These are phyloP conservation scores for Chrysaora quinquecirrha DNA, from an alignment of 30 jellyfish, hydroid and myxozoan genomes.

Conservation along the genomic window DNA sequence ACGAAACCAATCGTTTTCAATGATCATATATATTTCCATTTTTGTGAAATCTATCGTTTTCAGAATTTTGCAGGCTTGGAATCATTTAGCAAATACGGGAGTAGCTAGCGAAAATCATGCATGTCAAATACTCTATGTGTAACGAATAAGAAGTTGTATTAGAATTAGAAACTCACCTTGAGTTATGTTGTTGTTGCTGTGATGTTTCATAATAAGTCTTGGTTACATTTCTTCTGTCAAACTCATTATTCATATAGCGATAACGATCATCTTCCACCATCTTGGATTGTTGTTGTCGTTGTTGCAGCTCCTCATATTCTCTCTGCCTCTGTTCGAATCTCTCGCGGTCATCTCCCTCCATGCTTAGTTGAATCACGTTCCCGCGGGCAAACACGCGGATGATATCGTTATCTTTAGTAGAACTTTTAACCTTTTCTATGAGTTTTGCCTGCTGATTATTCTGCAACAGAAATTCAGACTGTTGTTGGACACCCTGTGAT, in stretches of 20 bases:
- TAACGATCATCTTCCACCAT: slow-evolving; percentile 51
- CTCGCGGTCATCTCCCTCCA: slow-evolving; percentile 77
- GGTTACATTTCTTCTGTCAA: slow-evolving; percentile 40
- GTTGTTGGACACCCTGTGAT: slow-evolving; percentile 17
- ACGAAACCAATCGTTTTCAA: too few species aligned
- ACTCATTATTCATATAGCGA: slow-evolving; percentile 55
- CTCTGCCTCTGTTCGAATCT: slow-evolving; percentile 50
- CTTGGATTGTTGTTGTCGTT: slow-evolving; percentile 47
- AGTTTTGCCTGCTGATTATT: slow-evolving; percentile 50
- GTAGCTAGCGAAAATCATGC: too few species aligned
- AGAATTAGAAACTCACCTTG: too few species aligned
- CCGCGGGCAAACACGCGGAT: slow-evolving; percentile 77
- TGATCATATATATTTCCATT: too few species aligned
- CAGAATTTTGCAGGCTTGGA: too few species aligned
- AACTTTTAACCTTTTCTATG: not conserved
- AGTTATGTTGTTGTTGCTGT: too few species aligned
- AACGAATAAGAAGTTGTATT: too few species aligned
- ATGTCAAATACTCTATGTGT: too few species aligned
- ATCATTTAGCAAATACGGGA: too few species aligned
- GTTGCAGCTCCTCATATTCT: slow-evolving; percentile 53
- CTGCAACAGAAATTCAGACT: slow-evolving; percentile 36
- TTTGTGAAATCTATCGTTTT: too few species aligned
- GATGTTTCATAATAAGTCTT: slow-evolving; percentile 14
- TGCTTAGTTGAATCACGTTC: slow-evolving; percentile 64
- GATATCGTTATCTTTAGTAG: slow-evolving; percentile 13